phyloP scores from a whole-genome alignment of 1,140 invertebrate genomes.

The Chlorops oryzae region DNA sequence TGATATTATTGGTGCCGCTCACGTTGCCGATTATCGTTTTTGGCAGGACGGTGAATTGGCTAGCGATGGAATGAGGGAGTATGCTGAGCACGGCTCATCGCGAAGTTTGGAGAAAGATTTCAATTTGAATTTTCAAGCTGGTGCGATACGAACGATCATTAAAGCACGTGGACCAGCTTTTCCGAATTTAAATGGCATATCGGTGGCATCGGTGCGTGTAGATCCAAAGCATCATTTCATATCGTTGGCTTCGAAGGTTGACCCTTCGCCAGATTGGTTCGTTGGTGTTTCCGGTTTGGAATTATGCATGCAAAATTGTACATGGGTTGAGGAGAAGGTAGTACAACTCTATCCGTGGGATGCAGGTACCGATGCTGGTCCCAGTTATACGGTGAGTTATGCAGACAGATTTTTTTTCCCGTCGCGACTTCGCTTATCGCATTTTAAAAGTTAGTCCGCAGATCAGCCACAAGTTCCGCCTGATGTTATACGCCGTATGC shows the following conservation, averaged over 20 bases:
- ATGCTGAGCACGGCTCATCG: slow-evolving; percentile 90
- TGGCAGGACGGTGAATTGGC: slow-evolving; percentile 84
- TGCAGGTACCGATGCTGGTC: slow-evolving; percentile 90
- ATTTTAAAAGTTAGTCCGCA: slow-evolving; percentile 59
- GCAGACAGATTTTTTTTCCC: not conserved
- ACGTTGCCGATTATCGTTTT: slow-evolving; percentile 80
- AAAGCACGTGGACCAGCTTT: slow-evolving; percentile 91
- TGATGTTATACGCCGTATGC: slow-evolving; percentile 77
- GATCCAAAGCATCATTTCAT: slow-evolving; percentile 87
- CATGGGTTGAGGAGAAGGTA: slow-evolving; percentile 79
- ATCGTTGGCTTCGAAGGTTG: slow-evolving; percentile 90
- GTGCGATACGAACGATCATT: slow-evolving; percentile 93
- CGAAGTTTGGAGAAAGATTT: slow-evolving; percentile 88
- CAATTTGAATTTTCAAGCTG: slow-evolving; percentile 71
- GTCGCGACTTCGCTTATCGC: no score
- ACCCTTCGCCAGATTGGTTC: slow-evolving; percentile 97
- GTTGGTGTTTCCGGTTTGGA: slow-evolving; percentile 90
- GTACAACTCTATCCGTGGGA: slow-evolving; percentile 96
- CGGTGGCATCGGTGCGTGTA: slow-evolving; percentile 87
- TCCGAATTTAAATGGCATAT: slow-evolving; percentile 86
- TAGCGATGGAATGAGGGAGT: slow-evolving; percentile 77
- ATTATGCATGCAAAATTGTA: slow-evolving; percentile 84
- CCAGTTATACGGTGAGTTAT: slow-evolving; percentile 75
- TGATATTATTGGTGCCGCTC: slow-evolving; percentile 94
- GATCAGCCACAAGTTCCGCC: slow-evolving; percentile 74